Conservation (phyloP, 2,113 vertebrate genomes). For the Baryphthengus martii region DNA sequence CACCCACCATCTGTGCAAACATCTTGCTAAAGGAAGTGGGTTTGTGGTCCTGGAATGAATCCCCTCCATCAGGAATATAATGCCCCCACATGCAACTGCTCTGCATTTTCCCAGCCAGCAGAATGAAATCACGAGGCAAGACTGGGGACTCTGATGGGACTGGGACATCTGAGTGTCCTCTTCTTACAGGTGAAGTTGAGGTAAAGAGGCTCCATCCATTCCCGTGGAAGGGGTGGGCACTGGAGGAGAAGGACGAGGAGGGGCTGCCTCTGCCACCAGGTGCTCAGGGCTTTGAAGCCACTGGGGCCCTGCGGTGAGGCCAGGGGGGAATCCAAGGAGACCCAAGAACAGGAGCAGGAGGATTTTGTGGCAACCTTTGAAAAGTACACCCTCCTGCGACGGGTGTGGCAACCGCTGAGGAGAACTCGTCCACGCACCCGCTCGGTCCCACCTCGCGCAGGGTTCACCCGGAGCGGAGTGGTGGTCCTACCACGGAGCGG, state of each 20-base stretch:
- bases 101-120: background rate
- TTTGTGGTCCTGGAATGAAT: background rate
- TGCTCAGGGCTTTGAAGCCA: background rate
- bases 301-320: background rate
- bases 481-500: background rate
- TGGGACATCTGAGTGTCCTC: background rate
- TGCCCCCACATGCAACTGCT: background rate
- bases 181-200: background rate
- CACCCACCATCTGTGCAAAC: background rate
- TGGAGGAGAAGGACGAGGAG: background rate
- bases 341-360: background rate
- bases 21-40: background rate
- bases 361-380: background rate
- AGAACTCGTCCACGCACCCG: fast-evolving
- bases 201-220: background rate
- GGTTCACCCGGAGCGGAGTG: fast-evolving
- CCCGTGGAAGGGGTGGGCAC: background rate
- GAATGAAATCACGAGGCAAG: background rate
- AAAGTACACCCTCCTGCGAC: background rate
- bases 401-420: background rate
- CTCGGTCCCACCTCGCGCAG: fast-evolving
- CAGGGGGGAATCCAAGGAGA: background rate
- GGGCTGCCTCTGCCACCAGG: background rate
- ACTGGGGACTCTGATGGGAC: background rate
- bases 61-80: background rate